Evolutionary conservation across 2,113 vertebrate species (phyloP).

Genomic region (Proterorhinus semilunaris): DNA sequence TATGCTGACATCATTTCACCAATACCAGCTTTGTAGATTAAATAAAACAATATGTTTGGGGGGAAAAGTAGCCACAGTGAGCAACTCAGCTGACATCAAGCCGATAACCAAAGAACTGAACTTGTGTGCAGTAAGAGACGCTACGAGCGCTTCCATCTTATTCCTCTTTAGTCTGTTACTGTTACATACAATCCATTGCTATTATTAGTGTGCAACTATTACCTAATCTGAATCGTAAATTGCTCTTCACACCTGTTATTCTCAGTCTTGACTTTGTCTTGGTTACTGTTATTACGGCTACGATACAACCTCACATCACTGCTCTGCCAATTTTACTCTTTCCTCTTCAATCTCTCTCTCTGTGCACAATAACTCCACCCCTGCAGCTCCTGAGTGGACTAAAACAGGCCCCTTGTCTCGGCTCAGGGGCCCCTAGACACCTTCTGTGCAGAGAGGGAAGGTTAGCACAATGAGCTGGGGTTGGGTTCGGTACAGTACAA

Average conservation of each 20-base stretch:
- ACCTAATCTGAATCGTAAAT: neutral
- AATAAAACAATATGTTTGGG: no score
- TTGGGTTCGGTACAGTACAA: conserved; percentile 70
- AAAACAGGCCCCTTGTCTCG: conserved; percentile 57
- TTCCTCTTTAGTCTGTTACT: no score
- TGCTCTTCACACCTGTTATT: neutral
- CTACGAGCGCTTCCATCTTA: no score
- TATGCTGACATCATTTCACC: neutral
- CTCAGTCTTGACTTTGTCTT: neutral
- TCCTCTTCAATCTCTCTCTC: conserved; percentile 50
- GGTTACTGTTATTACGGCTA: neutral
- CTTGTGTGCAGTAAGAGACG: no score
- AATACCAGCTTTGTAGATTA: neutral
- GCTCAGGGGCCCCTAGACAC: conserved; percentile 70
- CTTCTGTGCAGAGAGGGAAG: conserved; percentile 61
- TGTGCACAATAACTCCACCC: conserved; percentile 7
- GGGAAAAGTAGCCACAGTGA: no score
- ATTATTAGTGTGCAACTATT: no score
- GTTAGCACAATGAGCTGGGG: conserved; percentile 59
- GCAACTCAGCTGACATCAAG: no score
- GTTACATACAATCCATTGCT: no score
- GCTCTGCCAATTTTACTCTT: conserved; percentile 15
- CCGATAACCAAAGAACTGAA: no score
- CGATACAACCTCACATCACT: neutral
- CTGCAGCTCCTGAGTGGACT: conserved; percentile 26